These are phyloP conservation scores for Physella acuta DNA, from an alignment of 1,140 invertebrate species.

Conservation along the genomic window DNA sequence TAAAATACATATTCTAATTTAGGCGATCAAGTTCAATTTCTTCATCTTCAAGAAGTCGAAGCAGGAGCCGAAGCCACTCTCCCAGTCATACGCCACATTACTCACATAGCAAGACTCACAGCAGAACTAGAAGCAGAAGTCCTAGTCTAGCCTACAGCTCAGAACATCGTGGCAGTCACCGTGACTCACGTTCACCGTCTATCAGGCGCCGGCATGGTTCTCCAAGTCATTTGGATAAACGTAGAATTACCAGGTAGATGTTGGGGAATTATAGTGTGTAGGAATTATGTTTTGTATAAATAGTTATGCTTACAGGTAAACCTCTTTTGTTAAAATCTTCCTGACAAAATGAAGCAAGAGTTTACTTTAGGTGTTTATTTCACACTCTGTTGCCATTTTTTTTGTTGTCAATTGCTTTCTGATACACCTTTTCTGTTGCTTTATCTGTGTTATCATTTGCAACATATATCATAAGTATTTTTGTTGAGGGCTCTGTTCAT, in stretches of 20 bases:
- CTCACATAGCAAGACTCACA: constrained; percentile 33
- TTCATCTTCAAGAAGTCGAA: constrained; percentile 22
- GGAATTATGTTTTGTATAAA: no score
- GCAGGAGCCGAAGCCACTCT: background rate
- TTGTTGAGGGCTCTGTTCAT: no score
- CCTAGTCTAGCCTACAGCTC: constrained; percentile 8
- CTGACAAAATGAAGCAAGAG: no score
- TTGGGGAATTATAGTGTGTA: no score
- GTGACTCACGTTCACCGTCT: constrained; percentile 64
- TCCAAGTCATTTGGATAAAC: constrained; percentile 84
- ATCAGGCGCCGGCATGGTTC: constrained; percentile 85
- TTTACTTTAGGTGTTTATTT: no score
- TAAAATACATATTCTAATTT: constrained; percentile 6
- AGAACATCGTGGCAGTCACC: constrained; percentile 21
- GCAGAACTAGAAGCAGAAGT: constrained; percentile 22
- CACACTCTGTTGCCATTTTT: no score
- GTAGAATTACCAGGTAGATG: constrained; percentile 91
- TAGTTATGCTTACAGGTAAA: no score
- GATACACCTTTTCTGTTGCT: no score
- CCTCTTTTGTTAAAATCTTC: no score
- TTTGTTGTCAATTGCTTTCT: no score
- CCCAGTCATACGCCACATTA: constrained; percentile 27
- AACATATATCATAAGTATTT: no score
- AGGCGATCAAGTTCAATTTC: constrained; percentile 10
- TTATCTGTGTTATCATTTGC: no score